These are phyloP conservation scores for Ruditapes philippinarum DNA, from an alignment of 1,140 invertebrate genomes.

Conservation along the genomic window DNA sequence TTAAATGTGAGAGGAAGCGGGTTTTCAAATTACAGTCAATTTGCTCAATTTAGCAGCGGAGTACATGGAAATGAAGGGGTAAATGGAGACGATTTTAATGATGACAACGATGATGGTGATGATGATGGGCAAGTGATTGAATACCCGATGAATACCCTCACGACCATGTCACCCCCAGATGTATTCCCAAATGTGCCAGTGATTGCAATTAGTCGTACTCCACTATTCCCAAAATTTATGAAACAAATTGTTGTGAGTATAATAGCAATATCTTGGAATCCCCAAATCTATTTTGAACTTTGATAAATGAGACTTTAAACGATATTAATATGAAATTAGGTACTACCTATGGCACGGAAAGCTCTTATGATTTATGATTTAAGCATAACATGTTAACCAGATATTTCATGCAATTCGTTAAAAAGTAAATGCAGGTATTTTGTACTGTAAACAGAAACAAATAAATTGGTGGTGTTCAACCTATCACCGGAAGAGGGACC, in stretches of 20 bases:
- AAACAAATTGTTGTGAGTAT: constrained; percentile 96
- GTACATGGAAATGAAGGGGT: constrained; percentile 5
- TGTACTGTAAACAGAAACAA: too few relatives aligned
- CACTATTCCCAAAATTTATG: constrained; percentile 99
- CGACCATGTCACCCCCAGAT: constrained; percentile 96
- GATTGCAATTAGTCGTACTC: constrained; percentile 97
- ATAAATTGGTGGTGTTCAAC: too few relatives aligned
- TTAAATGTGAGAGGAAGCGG: not conserved
- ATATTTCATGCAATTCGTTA: too few relatives aligned
- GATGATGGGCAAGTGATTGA: not conserved
- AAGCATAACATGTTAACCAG: too few relatives aligned
- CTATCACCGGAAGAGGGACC: too few relatives aligned
- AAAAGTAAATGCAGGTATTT: too few relatives aligned
- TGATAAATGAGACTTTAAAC: too few relatives aligned
- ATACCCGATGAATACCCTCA: constrained; percentile 75
- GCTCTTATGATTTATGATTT: too few relatives aligned
- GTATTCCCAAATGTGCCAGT: constrained; percentile 98
- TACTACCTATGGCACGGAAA: too few relatives aligned
- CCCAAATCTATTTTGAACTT: too few relatives aligned
- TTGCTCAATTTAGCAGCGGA: not conserved
- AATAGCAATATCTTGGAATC: too few relatives aligned
- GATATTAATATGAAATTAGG: too few relatives aligned
- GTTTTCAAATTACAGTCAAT: not conserved
- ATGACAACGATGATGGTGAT: not conserved
- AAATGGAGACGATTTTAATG: not conserved